These are phyloP conservation scores for Crypturellus undulatus DNA, from an alignment of 2,113 vertebrate species.

Conservation along the genomic window DNA sequence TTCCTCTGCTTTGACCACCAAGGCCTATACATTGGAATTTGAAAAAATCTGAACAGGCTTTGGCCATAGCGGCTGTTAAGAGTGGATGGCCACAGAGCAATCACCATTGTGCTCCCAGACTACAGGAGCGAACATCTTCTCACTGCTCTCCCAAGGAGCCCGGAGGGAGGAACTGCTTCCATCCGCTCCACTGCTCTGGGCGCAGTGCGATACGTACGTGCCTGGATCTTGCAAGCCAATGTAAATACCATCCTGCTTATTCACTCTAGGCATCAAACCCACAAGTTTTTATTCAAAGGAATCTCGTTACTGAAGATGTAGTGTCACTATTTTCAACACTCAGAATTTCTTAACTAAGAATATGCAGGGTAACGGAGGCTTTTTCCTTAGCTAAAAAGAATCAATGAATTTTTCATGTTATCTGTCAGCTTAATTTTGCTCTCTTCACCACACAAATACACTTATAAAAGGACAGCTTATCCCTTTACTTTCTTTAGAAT, in stretches of 20 bases:
- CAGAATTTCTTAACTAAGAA: background rate
- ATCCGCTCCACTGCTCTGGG: background rate
- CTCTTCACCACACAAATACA: background rate
- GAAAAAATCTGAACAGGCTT: background rate
- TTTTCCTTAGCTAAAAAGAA: background rate
- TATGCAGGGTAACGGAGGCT: background rate
- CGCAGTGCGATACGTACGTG: fast-evolving
- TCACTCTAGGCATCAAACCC: background rate
- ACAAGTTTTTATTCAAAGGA: background rate
- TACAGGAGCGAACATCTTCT: background rate
- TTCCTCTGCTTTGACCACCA: background rate
- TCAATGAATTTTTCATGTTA: background rate
- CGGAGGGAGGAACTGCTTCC: background rate
- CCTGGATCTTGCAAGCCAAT: background rate
- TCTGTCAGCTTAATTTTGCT: background rate
- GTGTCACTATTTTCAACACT: background rate
- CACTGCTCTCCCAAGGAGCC: background rate
- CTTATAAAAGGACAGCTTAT: background rate
- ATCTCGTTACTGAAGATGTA: background rate
- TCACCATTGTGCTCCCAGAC: background rate
- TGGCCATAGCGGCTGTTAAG: background rate
- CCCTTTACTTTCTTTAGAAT: slow-evolving; percentile 1
- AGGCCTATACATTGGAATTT: background rate
- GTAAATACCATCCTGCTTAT: background rate
- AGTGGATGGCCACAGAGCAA: background rate